Evolutionary conservation across 1,140 invertebrate species (phyloP), one percentile per base, ranked within the genome.

Genomic region (Drosophila sechellia): DNA sequence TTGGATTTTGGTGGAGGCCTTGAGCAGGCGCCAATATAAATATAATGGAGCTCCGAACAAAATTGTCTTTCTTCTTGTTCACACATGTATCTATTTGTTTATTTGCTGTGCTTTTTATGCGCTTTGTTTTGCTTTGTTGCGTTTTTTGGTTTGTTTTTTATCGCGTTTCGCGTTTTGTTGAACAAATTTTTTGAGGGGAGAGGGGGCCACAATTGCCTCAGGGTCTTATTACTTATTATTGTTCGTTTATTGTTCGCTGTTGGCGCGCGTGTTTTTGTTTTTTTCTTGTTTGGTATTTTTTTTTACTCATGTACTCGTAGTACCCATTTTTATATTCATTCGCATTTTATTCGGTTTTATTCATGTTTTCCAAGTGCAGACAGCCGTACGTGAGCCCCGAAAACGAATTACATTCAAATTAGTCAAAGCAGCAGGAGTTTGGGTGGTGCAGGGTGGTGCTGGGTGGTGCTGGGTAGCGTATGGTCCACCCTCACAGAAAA

Each of bases 181-280:
- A 20, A 77, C 77, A 79, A 74, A 79, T 79, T 73, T 79, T 61
- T 61, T 8, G 8, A 11, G 13, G 13, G 31, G 25, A 37, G 12
- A 10, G 42, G 39, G 45, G 45, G 39, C 11, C 37, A 78, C 74
- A 86, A 86, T 75, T 78, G 68, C 78, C 59, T 66, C 74, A 66
- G 78, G 74, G 73, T 81, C 78, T 81, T 78, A 81, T 77, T 85
- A 86, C 73, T 85, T 81, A 83, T 83, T 86, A 81, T 87, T 87
- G 79, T 68, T 68, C 77, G 81, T 81, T 86, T 87, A 86, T 81
- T 81, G 76, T 79, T 80, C 76, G 66, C 60, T 59, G 72, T 72
- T 59, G 61, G 52, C 68, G 65, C 65, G 27, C 68, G 43, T 71
- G 64, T 70, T 15, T 52, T 61, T 39, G n/a, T 61, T 65, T 27